Evolutionary conservation across 2,888 invertebrate species (phyloP).

Genomic region (Opisthograptis luteolata): DNA sequence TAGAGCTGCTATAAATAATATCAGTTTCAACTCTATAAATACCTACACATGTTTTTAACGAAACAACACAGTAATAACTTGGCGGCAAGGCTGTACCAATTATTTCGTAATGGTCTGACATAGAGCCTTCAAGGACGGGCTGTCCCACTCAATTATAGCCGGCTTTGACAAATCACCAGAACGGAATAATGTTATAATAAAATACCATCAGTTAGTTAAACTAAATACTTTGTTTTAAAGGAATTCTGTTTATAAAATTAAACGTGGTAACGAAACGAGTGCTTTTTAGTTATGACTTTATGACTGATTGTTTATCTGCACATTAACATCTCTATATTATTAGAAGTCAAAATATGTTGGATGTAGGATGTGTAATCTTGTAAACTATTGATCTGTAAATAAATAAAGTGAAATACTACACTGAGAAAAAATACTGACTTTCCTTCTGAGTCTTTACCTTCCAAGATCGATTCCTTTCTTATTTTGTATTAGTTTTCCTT

Average conservation of each 20-base stretch:
- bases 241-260: background rate
- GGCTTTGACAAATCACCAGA: conserved; percentile 8
- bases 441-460: too few species aligned
- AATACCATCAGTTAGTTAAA: conserved; percentile 1
- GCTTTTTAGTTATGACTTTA: too few species aligned
- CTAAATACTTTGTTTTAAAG: conserved; percentile 8
- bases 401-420: too few species aligned
- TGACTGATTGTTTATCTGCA: too few species aligned
- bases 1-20: too few species aligned
- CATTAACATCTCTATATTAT: too few species aligned
- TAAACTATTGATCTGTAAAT: too few species aligned
- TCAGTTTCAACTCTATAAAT: background rate
- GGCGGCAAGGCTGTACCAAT: background rate
- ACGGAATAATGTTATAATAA: background rate
- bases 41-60: background rate
- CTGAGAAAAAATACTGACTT: too few species aligned
- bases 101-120: conserved; percentile 2
- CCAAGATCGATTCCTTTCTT: too few species aligned
- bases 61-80: conserved; percentile 7
- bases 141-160: conserved; percentile 2
- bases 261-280: background rate
- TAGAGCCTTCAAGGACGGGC: background rate
- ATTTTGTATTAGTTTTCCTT: too few species aligned
- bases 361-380: too few species aligned
- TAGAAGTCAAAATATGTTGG: too few species aligned